phyloP scores from a whole-genome alignment of 1,140 invertebrate genomes.

The Metopolophium dirhodum region DNA sequence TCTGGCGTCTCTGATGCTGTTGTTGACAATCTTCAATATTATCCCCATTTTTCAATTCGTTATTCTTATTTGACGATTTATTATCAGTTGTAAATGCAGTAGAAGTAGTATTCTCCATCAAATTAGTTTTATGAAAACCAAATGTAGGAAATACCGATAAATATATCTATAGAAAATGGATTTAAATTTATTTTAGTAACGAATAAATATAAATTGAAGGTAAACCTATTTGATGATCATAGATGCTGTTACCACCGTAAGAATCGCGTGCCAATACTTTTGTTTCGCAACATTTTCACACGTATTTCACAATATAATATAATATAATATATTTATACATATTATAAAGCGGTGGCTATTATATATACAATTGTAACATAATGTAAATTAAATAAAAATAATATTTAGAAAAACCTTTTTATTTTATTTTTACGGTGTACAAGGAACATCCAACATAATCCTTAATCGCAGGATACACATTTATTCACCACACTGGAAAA shows the following conservation, averaged over 20 bases:
- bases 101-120: constrained; percentile 28
- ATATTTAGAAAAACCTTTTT: background rate
- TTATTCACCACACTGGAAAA: background rate
- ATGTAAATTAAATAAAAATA: background rate
- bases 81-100: background rate
- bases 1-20: background rate
- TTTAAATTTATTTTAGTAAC: constrained; percentile 18
- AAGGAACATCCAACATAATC: background rate
- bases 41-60: background rate
- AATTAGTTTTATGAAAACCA: background rate
- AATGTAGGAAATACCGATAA: background rate
- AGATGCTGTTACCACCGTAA: constrained; percentile 19
- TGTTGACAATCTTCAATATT: background rate
- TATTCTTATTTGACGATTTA: background rate
- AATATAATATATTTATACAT: constrained; percentile 19
- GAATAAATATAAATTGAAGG: background rate
- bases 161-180: background rate
- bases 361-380: background rate
- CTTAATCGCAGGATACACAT: background rate
- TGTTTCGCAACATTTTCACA: constrained; percentile 47
- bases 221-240: background rate
- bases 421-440: background rate
- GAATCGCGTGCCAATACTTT: constrained; percentile 47
- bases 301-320: constrained; percentile 44
- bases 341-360: background rate